Conservation (phyloP, 2,888 invertebrate genomes). For the Pandemis cinnamomeana region DNA sequence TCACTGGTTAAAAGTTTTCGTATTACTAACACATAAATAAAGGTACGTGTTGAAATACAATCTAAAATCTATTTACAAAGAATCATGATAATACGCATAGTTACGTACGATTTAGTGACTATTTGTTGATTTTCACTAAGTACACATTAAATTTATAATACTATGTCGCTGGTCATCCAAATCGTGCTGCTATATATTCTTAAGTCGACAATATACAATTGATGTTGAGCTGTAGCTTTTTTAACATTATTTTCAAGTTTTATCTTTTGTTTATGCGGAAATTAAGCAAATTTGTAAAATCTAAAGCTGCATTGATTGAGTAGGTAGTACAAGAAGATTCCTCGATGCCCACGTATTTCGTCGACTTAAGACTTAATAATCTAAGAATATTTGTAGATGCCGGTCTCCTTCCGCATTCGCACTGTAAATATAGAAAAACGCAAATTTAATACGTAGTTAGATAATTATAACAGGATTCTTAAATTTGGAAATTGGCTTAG, state of each 20-base stretch:
- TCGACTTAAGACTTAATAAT: conserved; percentile 26
- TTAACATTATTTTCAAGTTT: not conserved
- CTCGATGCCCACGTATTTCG: not conserved
- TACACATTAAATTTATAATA: conserved; percentile 35
- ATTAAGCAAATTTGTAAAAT: not conserved
- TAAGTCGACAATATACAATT: conserved; percentile 2
- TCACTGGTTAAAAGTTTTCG: conserved; percentile 36
- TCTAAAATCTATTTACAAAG: conserved; percentile 1
- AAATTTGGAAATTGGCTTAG: not conserved
- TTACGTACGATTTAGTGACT: conserved; percentile 8
- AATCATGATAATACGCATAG: conserved; percentile 7
- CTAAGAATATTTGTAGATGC: conserved; percentile 80
- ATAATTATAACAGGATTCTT: too few relatives aligned
- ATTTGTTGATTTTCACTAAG: conserved; percentile 4
- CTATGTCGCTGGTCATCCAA: conserved; percentile 19
- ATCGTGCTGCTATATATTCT: conserved; percentile 9
- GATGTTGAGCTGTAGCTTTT: not conserved
- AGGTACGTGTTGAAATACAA: conserved; percentile 6
- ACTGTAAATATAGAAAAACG: conserved; percentile 66
- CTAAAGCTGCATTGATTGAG: not conserved
- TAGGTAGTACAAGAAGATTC: not conserved
- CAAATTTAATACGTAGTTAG: not conserved
- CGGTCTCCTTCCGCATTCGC: conserved; percentile 81
- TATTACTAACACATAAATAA: conserved; percentile 8
- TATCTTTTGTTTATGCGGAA: not conserved